Evolutionary conservation across 2,797 vertebrate genomes (phyloP), one percentile per base, ranked within the genome.

Genomic region (Chelon labrosus): DNA sequence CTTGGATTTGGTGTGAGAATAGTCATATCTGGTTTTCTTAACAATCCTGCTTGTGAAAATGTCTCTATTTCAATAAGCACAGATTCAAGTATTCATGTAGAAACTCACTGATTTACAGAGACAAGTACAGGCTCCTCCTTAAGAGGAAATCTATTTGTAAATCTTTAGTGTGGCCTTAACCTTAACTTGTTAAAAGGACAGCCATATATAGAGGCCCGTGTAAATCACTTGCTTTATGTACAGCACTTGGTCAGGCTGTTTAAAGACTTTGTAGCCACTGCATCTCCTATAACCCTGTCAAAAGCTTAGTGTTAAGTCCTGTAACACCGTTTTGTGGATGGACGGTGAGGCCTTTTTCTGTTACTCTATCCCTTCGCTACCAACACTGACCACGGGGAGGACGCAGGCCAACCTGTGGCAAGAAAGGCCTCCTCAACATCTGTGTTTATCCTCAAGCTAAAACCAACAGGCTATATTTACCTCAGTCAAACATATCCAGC

Each of bases 401-500:
- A 91, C 37, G 56, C 79, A 82, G 86, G 86, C 83, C 71, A 65
- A 87, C 73, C 88, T 90, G 90, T 87, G 91, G 93, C 86, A 70
- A 93, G 76, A 85, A 88, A 88, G 85, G 89, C 88, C 80, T 90
- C 88, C 87, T 92, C 90, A 87, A 95, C 93, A 95, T 95, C 94
- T 95, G 94, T 95, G 93, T 95, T 95, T 95, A 94, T 94, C 89
- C 93, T 93, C 82, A 47, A 74, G 91, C 91, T 92, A 88, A 94
- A 94, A 93, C 92, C 93, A 94, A 92, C 91, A 89, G 83, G 84
- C 94, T 95, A 94, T 94, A 95, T 95, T 95, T 95, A 95, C 91
- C 75, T 82, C 62, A 54, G 91, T 89, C 91, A 92, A 94, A 94
- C 90, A 91, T 82, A 79, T 77, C 86, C 84, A 61, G 78, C 70